These are phyloP conservation scores for Eunapius fragilis DNA, from an alignment of 37 sponge, comb jelly and placozoan species.

Conservation along the genomic window DNA sequence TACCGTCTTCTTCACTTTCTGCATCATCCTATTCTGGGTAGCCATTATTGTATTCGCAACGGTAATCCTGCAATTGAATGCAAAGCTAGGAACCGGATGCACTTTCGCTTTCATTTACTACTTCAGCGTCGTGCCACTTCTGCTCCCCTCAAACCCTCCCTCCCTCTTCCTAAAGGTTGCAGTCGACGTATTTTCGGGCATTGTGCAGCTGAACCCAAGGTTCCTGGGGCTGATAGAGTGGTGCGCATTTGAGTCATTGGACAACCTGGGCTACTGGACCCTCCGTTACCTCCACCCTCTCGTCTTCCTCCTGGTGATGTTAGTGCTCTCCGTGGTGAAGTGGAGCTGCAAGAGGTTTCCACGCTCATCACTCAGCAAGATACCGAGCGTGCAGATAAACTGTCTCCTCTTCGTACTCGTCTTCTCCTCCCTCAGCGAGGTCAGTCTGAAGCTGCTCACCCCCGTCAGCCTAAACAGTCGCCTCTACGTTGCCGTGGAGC, in stretches of 20 bases:
- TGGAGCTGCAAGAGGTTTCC: background rate
- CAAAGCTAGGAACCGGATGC: background rate
- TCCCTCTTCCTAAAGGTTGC: background rate
- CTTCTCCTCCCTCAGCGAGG: conserved; percentile 14
- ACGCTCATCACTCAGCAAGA: background rate
- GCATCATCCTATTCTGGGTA: background rate
- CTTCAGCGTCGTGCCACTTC: conserved; percentile 2
- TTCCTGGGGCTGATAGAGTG: background rate
- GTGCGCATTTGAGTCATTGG: background rate
- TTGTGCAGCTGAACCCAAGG: conserved; percentile 21
- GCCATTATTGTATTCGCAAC: background rate
- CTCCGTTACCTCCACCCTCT: conserved; percentile 15
- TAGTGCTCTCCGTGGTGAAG: background rate
- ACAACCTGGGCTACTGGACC: background rate
- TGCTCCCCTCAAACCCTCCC: background rate
- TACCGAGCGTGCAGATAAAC: background rate
- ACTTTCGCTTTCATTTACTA: conserved; percentile 24
- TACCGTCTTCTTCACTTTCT: background rate
- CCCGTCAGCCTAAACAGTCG: background rate
- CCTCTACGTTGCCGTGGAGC: background rate
- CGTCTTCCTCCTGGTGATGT: background rate
- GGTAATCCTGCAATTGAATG: conserved; percentile 6
- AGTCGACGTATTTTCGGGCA: background rate
- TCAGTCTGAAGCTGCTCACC: conserved; percentile 1
- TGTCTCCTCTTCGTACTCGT: conserved; percentile 2